phyloP scores from a whole-genome alignment of 2,113 vertebrate genomes.

The Chaetodon trifascialis region DNA sequence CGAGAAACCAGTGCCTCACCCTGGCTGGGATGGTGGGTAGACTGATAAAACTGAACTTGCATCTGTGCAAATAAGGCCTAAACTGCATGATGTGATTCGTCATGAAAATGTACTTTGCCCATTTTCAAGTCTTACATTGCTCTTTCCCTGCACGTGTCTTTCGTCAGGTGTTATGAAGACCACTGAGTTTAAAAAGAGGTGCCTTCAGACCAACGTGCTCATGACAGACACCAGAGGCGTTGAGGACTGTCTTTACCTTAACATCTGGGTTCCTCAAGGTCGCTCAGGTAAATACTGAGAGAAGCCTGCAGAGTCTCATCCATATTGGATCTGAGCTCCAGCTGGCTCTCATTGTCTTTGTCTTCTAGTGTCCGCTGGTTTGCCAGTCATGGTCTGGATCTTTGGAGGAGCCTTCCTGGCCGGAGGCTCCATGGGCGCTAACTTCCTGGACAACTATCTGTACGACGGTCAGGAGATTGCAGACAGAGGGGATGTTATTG shows the following conservation, averaged over 20 bases:
- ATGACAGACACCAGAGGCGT: constrained; percentile 82
- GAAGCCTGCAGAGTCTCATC: not conserved
- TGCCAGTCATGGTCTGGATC: constrained; percentile 95
- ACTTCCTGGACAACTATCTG: constrained; percentile 90
- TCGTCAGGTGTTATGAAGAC: constrained; percentile 86
- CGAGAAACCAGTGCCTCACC: constrained; percentile 89
- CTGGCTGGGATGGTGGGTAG: constrained; percentile 93
- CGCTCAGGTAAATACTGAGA: constrained; percentile 55
- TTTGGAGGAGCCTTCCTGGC: constrained; percentile 90
- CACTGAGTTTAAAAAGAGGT: constrained; percentile 82
- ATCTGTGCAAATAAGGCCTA: not conserved
- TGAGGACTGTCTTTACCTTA: constrained; percentile 95
- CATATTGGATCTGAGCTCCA: not conserved
- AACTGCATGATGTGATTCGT: not conserved
- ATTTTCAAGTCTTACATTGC: not conserved
- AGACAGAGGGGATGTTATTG: constrained; percentile 90
- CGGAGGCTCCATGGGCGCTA: constrained; percentile 87
- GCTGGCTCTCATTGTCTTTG: not conserved
- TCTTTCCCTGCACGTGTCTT: not conserved
- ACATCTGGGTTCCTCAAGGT: constrained; percentile 94
- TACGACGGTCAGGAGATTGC: constrained; percentile 92
- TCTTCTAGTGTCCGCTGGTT: constrained; percentile 85
- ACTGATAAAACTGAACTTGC: not conserved
- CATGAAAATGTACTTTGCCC: not conserved
- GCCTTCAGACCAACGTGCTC: constrained; percentile 86